Conservation (phyloP, 2,113 vertebrate genomes). For the Aphyosemion australe region DNA sequence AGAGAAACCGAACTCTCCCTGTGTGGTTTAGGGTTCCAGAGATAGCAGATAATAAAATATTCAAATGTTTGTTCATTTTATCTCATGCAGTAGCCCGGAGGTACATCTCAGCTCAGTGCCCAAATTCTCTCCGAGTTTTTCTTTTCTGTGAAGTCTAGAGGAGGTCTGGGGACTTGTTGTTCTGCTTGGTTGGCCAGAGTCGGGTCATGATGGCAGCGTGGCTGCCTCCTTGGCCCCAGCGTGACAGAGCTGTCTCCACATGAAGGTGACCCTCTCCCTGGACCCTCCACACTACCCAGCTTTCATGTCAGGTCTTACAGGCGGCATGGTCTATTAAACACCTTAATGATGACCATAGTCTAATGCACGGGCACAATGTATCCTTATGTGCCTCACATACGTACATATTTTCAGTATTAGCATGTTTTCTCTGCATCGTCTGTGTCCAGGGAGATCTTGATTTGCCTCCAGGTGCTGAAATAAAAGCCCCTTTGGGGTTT, state of each 20-base stretch:
- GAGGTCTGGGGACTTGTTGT: slow-evolving; percentile 50
- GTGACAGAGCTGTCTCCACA: slow-evolving; percentile 66
- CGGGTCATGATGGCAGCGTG: slow-evolving; percentile 46
- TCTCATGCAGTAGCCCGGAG: slow-evolving; percentile 5
- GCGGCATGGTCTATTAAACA: slow-evolving; percentile 76
- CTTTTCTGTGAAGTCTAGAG: slow-evolving; percentile 18
- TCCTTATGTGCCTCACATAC: slow-evolving; percentile 17
- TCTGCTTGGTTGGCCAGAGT: slow-evolving; percentile 62
- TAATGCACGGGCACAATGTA: slow-evolving; percentile 38
- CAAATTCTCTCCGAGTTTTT: slow-evolving; percentile 4
- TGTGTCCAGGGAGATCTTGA: slow-evolving; percentile 40
- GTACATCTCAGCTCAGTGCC: slow-evolving; percentile 1
- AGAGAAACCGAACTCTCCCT: background rate
- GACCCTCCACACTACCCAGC: slow-evolving; percentile 50
- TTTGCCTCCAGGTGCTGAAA: slow-evolving; percentile 43
- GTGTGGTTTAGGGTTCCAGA: background rate
- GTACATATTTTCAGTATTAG: slow-evolving; percentile 13
- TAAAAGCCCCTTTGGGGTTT: slow-evolving; percentile 62
- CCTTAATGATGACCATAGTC: slow-evolving; percentile 76
- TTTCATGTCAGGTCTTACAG: slow-evolving; percentile 64
- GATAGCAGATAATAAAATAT: background rate
- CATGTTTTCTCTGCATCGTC: background rate
- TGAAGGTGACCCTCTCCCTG: slow-evolving; percentile 78
- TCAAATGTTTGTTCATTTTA: slow-evolving; percentile 3
- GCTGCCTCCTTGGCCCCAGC: slow-evolving; percentile 56